A percentile compares a stretch with the other conserved stretches of the same genome.
phyloP scores from a whole-genome alignment of 2,888 invertebrate species.

The Synanthedon formicaeformis region DNA sequence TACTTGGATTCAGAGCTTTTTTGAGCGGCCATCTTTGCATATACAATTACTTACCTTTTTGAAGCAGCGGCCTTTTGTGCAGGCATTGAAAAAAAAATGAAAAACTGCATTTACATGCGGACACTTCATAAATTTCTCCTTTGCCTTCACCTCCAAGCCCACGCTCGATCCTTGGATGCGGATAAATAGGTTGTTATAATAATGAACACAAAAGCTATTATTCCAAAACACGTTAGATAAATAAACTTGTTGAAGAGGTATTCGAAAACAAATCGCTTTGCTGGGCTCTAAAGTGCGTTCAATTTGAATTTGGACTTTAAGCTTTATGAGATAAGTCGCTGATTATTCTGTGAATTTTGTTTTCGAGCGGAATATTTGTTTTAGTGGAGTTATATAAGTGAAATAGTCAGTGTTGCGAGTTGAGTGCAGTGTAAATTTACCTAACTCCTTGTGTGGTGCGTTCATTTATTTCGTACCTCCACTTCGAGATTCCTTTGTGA shows the following conservation, averaged over 20 bases:
- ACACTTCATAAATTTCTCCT: slow-evolving; percentile 41
- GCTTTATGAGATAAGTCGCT: slow-evolving; percentile 7
- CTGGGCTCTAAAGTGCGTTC: slow-evolving; percentile 5
- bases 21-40: background rate
- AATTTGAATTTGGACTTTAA: slow-evolving; percentile 13
- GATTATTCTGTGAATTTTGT: slow-evolving; percentile 8
- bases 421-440: slow-evolving; percentile 65
- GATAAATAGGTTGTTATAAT: slow-evolving; percentile 25
- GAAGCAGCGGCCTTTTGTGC: background rate
- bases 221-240: slow-evolving; percentile 29
- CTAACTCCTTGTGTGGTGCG: slow-evolving; percentile 48
- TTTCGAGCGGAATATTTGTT: slow-evolving; percentile 5
- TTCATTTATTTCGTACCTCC: slow-evolving; percentile 43
- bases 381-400: slow-evolving; percentile 35
- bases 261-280: slow-evolving; percentile 22
- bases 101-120: slow-evolving; percentile 37
- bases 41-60: background rate
- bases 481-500: slow-evolving; percentile 37
- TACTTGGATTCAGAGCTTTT: no score
- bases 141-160: slow-evolving; percentile 27
- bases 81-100: slow-evolving; percentile 16
- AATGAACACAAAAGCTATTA: slow-evolving; percentile 39
- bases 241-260: slow-evolving; percentile 33
- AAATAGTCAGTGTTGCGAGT: slow-evolving; percentile 56
- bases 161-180: slow-evolving; percentile 20